Percentiles rank a stretch among this genome's conserved stretches.
phyloP scores from a whole-genome alignment of 2,797 vertebrate genomes.

The Lepilemur ruficaudatus region DNA sequence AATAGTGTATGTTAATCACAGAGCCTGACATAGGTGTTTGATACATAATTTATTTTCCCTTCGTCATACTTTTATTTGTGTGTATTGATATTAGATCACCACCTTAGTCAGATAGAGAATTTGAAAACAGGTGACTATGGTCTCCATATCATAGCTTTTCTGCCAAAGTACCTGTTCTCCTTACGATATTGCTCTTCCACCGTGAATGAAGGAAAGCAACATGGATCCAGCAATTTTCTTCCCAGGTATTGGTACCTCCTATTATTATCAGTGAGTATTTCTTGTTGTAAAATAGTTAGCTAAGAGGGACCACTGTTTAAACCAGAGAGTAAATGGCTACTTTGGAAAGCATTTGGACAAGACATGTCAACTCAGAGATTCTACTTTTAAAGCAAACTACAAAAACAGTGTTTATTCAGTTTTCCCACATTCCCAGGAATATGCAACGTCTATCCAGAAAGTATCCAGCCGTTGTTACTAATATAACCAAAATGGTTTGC shows the following conservation, averaged over 20 bases:
- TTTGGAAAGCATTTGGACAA: conserved; percentile 11
- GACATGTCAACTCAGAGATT: neutral
- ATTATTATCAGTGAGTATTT: conserved; percentile 17
- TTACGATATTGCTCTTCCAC: neutral
- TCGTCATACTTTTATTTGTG: neutral
- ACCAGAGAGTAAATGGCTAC: neutral
- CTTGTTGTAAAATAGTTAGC: neutral
- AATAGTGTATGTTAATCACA: neutral
- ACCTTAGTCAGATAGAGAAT: neutral
- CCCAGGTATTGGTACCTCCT: neutral
- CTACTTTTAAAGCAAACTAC: neutral
- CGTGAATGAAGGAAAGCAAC: neutral
- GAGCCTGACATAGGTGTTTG: neutral
- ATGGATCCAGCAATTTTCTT: neutral
- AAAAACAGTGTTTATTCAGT: neutral
- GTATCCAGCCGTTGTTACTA: no score
- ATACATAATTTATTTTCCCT: neutral
- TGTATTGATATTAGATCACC: neutral
- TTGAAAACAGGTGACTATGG: neutral
- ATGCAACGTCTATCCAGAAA: neutral
- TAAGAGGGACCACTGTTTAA: neutral
- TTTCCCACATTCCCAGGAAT: neutral
- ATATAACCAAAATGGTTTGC: no score
- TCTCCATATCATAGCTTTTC: neutral
- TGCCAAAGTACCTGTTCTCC: neutral